Base-by-base conservation (phyloP, 2,113 vertebrate genomes). In the Struthidea cinerea region DNA sequence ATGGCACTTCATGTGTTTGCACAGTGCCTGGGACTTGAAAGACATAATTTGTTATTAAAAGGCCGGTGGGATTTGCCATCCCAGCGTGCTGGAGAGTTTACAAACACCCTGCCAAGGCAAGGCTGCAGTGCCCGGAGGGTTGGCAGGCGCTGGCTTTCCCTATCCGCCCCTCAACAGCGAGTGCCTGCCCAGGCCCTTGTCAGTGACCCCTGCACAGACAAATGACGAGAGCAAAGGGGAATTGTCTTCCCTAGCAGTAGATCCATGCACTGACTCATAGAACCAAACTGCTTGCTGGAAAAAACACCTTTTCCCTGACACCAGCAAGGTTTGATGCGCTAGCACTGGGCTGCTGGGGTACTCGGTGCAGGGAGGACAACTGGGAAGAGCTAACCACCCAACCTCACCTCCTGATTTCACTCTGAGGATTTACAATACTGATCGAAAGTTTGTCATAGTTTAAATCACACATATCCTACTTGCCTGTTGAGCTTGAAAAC, bases 131-230 rank as follows among this genome's bases (percentile, higher is more conserved):
- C 44, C 42, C 0, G 0, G 53, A 6, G 6, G 28, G 27, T 28
- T 93, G 73, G 78, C 77, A 80, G 28, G 14, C 11, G 0, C 70
- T 32, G 33, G 26, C 47, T 78, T 53, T 60, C n/a, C 44, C 47
- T 33, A 16, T n/a, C 55, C 1, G 0, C 35, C 14, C 59, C 41
- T 2, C 6, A 5, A 30, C 32, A 10, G 39, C 2, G 0, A 52
- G 55, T 6, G 33, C 69, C 74, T 65, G 67, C 77, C 70, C 4
- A 5, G 46, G 50, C 44, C 59, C 37, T 42, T 3, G 3, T 33
- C 13, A 60, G 5, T 14, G 78, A 78, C 46, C 79, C 69, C 20
- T 50, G 70, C 4, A 5, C 75, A 57, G n/a, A 24, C 32, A 63
- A 37, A 67, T 0, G 0, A 52, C 0, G 0, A 50, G 26, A 39